Conservation (phyloP, 2,797 vertebrate genomes). For the Centroberyx gerrardi region DNA sequence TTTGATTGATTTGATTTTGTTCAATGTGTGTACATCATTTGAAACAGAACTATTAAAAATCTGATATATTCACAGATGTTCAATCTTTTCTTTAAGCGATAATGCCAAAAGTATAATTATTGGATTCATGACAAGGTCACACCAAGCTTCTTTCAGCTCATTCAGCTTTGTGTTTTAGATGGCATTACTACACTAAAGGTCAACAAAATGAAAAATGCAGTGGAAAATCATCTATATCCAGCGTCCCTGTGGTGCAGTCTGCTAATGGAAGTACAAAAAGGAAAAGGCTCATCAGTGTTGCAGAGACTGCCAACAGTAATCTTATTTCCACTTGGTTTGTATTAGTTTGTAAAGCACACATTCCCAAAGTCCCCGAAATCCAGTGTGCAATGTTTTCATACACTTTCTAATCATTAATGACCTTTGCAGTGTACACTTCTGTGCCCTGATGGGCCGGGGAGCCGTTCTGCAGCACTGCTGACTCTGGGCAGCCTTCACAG, state of each 20-base stretch:
- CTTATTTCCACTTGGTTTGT: slow-evolving; percentile 35
- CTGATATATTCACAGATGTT: slow-evolving; percentile 57
- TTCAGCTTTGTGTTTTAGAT: not conserved
- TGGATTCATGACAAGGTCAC: not conserved
- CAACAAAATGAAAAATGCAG: not conserved
- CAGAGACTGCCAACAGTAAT: slow-evolving; percentile 22
- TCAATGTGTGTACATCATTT: slow-evolving; percentile 72
- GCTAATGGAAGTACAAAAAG: not conserved
- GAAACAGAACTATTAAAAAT: slow-evolving; percentile 78
- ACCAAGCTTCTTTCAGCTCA: not conserved
- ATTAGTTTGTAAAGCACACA: not conserved
- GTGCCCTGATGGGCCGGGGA: slow-evolving; percentile 10
- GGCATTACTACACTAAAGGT: not conserved
- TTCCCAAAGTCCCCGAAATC: slow-evolving; percentile 3
- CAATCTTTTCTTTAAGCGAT: not conserved
- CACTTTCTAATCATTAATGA: slow-evolving; percentile 31
- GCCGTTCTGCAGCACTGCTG: slow-evolving; percentile 20
- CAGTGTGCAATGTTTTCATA: slow-evolving; percentile 14
- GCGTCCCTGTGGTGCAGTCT: not conserved
- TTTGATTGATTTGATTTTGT: slow-evolving; percentile 70
- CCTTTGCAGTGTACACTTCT: slow-evolving; percentile 31
- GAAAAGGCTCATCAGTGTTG: too few species aligned
- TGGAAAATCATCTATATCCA: not conserved
- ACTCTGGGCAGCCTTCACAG: not conserved
- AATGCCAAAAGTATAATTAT: not conserved